Evolutionary conservation across 2,113 vertebrate species (phyloP), one percentile per base, ranked within the genome.

Genomic region (Ceyx margarethae): DNA sequence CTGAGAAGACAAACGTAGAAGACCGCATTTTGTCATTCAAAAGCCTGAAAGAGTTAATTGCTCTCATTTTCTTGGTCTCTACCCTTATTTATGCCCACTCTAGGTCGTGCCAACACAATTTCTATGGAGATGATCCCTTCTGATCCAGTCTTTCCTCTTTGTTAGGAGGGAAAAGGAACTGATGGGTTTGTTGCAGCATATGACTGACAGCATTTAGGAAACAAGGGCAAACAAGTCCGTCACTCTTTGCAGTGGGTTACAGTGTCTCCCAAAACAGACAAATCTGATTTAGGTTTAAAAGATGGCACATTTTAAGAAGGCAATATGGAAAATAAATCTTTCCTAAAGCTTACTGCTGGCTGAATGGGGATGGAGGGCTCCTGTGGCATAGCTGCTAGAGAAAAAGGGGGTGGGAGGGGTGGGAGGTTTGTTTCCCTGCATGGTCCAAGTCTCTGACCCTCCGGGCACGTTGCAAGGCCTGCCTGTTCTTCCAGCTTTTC

Each of bases 71-170:
- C 92, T 93, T 93, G 81, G 89, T 92, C 91, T 93, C 91, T 72
- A 94, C 95, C 89, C 95, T 94, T 95, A 93, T 95, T 96, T 96
- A 95, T 96, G 96, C 96, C 96, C 95, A 93, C 89, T 66, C 72
- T 85, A 81, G 68, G 72, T 87, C 83, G 91, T 96, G 94, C 96
- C 96, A 96, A 95, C 87, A 94, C 93, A 95, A 96, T 96, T 96
- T 96, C 96, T 96, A 96, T 96, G 96, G 96, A 96, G 96, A 96
- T 96, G 95, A 96, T 95, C 96, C 92, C 76, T 87, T 93, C 94
- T 96, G 91, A 96, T 95, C 95, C 94, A 94, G 92, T 96, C 94
- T 93, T 96, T 72, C 85, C 72, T 92, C 95, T 95, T 94, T 96
- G 95, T 95, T 96, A 92, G 57, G 75, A 94, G 64, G 90, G 85